These are phyloP conservation scores for Lichenostomus cassidix DNA, from an alignment of 2,113 vertebrate species.

Conservation along the genomic window DNA sequence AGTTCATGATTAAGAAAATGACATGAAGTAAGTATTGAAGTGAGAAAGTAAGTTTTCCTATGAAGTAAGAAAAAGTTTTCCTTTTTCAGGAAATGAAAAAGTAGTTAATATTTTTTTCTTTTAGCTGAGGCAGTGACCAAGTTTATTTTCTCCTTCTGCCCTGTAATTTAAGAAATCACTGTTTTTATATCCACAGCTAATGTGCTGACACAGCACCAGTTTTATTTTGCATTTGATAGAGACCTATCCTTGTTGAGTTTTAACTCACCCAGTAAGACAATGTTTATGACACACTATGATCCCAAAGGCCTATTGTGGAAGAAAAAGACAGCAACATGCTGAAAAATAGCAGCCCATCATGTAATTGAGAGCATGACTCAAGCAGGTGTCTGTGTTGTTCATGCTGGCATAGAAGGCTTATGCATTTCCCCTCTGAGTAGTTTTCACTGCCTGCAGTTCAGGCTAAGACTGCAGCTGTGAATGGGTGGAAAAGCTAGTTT, in stretches of 20 bases:
- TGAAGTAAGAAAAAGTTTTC: too few relatives aligned
- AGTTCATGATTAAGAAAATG: not conserved
- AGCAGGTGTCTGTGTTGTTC: not conserved
- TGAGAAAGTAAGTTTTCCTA: too few relatives aligned
- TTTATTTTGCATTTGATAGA: constrained; percentile 30
- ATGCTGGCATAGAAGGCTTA: not conserved
- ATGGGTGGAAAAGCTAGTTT: not conserved
- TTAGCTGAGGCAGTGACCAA: not conserved
- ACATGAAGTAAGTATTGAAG: not conserved
- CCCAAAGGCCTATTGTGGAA: not conserved
- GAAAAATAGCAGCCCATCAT: constrained; percentile 20
- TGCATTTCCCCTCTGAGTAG: not conserved
- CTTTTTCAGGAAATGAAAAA: not conserved
- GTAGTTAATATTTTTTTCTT: not conserved
- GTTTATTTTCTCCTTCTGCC: constrained; percentile 28
- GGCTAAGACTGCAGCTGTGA: not conserved
- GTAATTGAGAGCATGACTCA: not conserved
- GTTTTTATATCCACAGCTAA: not conserved
- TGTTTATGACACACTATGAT: not conserved
- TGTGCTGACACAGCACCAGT: constrained; percentile 23
- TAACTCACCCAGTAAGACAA: not conserved
- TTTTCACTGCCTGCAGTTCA: not conserved
- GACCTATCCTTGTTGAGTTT: not conserved
- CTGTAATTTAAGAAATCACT: constrained; percentile 42
- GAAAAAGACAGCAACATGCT: constrained; percentile 7